These are phyloP conservation scores for Rhinoptilus africanus DNA, from an alignment of 2,113 vertebrate species.

Conservation along the genomic window DNA sequence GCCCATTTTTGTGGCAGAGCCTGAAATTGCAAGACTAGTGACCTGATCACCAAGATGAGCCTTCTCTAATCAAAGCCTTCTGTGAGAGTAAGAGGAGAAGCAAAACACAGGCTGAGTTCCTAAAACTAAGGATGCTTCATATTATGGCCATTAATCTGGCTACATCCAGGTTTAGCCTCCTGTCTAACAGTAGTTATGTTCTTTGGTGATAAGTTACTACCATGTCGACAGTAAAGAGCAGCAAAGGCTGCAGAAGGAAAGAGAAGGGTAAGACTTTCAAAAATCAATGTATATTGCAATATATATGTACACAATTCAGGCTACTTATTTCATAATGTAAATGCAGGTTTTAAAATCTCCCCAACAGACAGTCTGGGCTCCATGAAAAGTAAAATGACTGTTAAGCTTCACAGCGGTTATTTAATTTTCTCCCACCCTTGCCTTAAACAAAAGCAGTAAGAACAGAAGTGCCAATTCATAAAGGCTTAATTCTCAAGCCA, in stretches of 20 bases:
- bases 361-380: not conserved
- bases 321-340: not conserved
- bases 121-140: not conserved
- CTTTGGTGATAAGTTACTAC: not conserved
- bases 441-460: not conserved
- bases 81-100: not conserved
- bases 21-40: not conserved
- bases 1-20: not conserved
- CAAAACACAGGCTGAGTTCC: not conserved
- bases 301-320: not conserved
- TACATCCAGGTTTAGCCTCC: not conserved
- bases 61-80: not conserved
- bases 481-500: not conserved
- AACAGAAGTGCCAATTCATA: not conserved
- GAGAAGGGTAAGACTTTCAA: not conserved
- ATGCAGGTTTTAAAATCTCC: not conserved
- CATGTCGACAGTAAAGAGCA: not conserved
- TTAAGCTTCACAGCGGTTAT: not conserved
- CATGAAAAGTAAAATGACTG: not conserved
- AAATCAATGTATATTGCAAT: not conserved
- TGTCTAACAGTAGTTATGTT: not conserved
- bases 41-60: accelerated
- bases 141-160: not conserved
- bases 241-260: not conserved
- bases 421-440: not conserved